Conservation (phyloP, 2,888 invertebrate genomes). For the Danaus chrysippus region DNA sequence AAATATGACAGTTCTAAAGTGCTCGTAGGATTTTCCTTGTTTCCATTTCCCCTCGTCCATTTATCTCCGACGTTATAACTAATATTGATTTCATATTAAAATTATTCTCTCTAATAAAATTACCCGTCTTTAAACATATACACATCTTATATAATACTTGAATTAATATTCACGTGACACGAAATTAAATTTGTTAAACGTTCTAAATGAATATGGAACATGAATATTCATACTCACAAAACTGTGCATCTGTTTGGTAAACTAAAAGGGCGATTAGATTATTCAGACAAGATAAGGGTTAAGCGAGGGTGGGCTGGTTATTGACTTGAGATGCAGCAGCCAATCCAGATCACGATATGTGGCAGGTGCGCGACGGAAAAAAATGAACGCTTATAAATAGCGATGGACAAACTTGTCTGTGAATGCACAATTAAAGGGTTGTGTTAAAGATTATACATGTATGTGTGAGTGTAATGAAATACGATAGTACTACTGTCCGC, state of each 20-base stretch:
- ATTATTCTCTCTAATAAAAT: too few species aligned
- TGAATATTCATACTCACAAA: slow-evolving; percentile 6
- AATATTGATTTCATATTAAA: too few species aligned
- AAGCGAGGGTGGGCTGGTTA: slow-evolving; percentile 66
- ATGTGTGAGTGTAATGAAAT: background rate
- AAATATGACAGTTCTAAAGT: too few species aligned
- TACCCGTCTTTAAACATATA: too few species aligned
- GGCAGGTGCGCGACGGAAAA: slow-evolving; percentile 57
- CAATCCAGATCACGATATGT: slow-evolving; percentile 52
- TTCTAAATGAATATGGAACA: background rate
- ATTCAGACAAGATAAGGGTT: slow-evolving; percentile 53
- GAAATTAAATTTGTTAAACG: background rate
- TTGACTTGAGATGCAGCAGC: slow-evolving; percentile 56
- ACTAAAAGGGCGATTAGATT: slow-evolving; percentile 31
- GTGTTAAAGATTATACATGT: slow-evolving; percentile 10
- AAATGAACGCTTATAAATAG: slow-evolving; percentile 70
- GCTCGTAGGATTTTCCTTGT: too few species aligned
- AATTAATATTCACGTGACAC: background rate
- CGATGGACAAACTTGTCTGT: slow-evolving; percentile 43
- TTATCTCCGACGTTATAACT: too few species aligned
- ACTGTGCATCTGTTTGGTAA: slow-evolving; percentile 24
- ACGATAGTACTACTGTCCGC: background rate
- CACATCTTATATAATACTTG: background rate
- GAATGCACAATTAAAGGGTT: slow-evolving; percentile 19
- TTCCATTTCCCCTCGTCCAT: too few species aligned